Evolutionary conservation across 2,888 invertebrate genomes (phyloP), one percentile per base, ranked within the genome.

Genomic region (Sthenelais limicola): DNA sequence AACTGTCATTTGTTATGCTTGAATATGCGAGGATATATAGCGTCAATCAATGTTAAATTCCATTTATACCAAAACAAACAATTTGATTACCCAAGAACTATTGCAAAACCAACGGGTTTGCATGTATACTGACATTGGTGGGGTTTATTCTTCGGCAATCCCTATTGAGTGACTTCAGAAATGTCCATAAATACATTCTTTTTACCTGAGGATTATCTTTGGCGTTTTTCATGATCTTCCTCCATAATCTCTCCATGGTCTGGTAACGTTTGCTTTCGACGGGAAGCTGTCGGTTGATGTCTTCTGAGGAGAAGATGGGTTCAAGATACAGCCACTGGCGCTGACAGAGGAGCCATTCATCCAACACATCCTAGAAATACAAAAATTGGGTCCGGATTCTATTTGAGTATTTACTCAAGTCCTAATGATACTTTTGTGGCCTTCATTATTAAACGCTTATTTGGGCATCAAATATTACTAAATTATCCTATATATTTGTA

Each of bases 131-230:
- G n/a, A n/a, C n/a, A n/a, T n/a, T n/a, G n/a, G n/a, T n/a, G n/a
- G n/a, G n/a, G n/a, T n/a, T n/a, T n/a, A n/a, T n/a, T n/a, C n/a
- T n/a, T n/a, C n/a, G n/a, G n/a, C n/a, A n/a, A n/a, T n/a, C n/a
- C n/a, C n/a, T n/a, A n/a, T n/a, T n/a, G n/a, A n/a, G n/a, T n/a
- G n/a, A n/a, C n/a, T n/a, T n/a, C n/a, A n/a, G n/a, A n/a, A n/a
- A n/a, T n/a, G n/a, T n/a, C n/a, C 12, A 43, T 12, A 43, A 43
- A 43, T 15, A 43, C 12, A n/a, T n/a, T n/a, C 9, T 28, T 18
- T 30, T 80, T 84, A 92, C 93, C 89, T 92, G 91, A 9, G 93
- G 93, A 78, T 91, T 91, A 28, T 92, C 92, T 33, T 89, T 87
- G 0, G 93, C 93, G 3, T 90, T 88, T 76, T 92, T 90, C 93